Evolutionary conservation across 2,888 invertebrate species (phyloP).

Genomic region (Laothoe populi): DNA sequence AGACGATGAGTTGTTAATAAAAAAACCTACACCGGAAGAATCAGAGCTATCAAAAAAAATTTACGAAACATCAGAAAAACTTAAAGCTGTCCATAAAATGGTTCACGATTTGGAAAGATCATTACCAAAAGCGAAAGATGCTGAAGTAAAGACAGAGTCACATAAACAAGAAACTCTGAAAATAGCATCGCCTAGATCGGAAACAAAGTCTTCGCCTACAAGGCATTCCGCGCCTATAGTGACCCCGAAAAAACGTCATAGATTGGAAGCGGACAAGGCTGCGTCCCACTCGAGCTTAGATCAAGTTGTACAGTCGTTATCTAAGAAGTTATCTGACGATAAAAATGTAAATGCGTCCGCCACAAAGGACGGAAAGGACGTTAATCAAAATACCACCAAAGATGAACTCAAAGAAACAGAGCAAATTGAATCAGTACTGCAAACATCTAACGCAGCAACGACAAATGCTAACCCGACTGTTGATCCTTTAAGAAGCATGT

Average conservation of each 20-base stretch:
- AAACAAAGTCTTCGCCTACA: conserved; percentile 65
- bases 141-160: conserved; percentile 60
- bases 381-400: conserved; percentile 62
- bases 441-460: conserved; percentile 44
- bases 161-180: conserved; percentile 62
- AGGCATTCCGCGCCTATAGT: conserved; percentile 81
- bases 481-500: conserved; percentile 80
- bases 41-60: conserved; percentile 81
- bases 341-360: conserved; percentile 50
- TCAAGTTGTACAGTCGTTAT: conserved; percentile 78
- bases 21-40: conserved; percentile 72
- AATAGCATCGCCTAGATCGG: conserved; percentile 69
- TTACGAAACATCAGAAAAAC: conserved; percentile 79
- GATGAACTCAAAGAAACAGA: conserved; percentile 60
- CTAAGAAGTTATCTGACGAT: conserved; percentile 77
- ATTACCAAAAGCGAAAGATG: conserved; percentile 72
- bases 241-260: conserved; percentile 90
- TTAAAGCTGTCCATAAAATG: conserved; percentile 80
- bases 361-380: conserved; percentile 62
- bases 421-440: conserved; percentile 42
- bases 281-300: conserved; percentile 70
- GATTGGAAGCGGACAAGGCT: conserved; percentile 86
- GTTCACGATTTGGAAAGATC: conserved; percentile 76
- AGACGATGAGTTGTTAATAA: conserved; percentile 68
- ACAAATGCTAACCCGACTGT: conserved; percentile 51